Percentiles rank a stretch among this genome's conserved stretches.
Conservation (phyloP, 2,797 vertebrate genomes). For the Spinus pinus region DNA sequence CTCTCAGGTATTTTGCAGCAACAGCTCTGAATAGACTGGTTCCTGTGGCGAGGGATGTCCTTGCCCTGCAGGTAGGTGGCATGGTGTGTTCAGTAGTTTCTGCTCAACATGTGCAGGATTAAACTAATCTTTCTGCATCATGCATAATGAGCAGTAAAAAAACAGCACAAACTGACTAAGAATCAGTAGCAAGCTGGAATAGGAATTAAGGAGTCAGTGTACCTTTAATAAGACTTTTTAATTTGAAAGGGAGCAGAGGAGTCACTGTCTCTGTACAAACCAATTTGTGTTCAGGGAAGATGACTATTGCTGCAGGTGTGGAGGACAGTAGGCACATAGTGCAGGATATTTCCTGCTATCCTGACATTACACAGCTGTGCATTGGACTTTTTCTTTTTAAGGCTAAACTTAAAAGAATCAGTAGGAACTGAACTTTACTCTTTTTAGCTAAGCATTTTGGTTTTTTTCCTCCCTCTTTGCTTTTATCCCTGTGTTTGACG, state of each 20-base stretch:
- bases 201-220: background rate
- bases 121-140: background rate
- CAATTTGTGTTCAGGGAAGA: background rate
- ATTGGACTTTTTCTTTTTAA: background rate
- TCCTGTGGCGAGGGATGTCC: fast-evolving
- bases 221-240: background rate
- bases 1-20: background rate
- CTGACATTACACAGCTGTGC: conserved; percentile 1
- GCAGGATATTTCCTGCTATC: background rate
- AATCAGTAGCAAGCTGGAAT: background rate
- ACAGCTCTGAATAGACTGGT: background rate
- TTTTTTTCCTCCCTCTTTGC: background rate
- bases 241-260: background rate
- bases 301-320: background rate
- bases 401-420: background rate
- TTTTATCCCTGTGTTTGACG: conserved; percentile 23
- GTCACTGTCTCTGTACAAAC: background rate
- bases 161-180: background rate
- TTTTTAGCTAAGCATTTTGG: background rate
- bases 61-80: background rate
- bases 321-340: background rate
- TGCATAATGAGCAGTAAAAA: background rate
- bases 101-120: background rate
- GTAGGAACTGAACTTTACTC: background rate
- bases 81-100: background rate